These are phyloP conservation scores for Drosophila baimaii DNA, from an alignment of 1,140 invertebrate genomes.

Conservation along the genomic window DNA sequence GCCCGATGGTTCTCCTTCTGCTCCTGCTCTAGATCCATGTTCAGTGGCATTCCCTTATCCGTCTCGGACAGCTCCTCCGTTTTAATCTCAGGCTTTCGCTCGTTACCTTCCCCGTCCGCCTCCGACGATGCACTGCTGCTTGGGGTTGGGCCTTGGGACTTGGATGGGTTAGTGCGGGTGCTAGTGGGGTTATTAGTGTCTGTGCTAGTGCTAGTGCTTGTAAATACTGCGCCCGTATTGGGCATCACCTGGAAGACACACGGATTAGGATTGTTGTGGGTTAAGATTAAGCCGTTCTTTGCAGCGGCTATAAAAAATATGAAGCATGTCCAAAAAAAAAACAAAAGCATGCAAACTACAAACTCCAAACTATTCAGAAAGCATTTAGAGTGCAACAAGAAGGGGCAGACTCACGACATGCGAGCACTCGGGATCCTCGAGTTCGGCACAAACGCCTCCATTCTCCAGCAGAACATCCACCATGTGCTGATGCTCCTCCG, in stretches of 20 bases:
- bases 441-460: constrained; percentile 90
- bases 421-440: constrained; percentile 92
- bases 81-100: constrained; percentile 8
- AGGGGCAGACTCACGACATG: constrained; percentile 91
- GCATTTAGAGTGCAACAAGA: constrained; percentile 5
- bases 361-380: constrained; percentile 22
- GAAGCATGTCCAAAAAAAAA: constrained; percentile 32
- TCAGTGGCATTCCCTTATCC: constrained; percentile 2
- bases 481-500: constrained; percentile 96
- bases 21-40: constrained; percentile 5
- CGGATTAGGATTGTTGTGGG: constrained; percentile 36
- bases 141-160: constrained; percentile 11
- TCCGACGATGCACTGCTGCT: constrained; percentile 6
- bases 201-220: constrained; percentile 68
- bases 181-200: constrained; percentile 54
- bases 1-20: constrained; percentile 52
- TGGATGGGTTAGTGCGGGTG: constrained; percentile 42
- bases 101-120: constrained; percentile 19
- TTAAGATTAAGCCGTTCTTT: constrained; percentile 38
- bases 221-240: constrained; percentile 82
- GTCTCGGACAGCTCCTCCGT: constrained; percentile 4
- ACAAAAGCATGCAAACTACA: constrained; percentile 45
- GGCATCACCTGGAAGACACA: constrained; percentile 84
- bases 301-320: constrained; percentile 34
- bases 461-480: constrained; percentile 93